phyloP scores from a whole-genome alignment of 1,140 invertebrate species.

The Solenopsis invicta region DNA sequence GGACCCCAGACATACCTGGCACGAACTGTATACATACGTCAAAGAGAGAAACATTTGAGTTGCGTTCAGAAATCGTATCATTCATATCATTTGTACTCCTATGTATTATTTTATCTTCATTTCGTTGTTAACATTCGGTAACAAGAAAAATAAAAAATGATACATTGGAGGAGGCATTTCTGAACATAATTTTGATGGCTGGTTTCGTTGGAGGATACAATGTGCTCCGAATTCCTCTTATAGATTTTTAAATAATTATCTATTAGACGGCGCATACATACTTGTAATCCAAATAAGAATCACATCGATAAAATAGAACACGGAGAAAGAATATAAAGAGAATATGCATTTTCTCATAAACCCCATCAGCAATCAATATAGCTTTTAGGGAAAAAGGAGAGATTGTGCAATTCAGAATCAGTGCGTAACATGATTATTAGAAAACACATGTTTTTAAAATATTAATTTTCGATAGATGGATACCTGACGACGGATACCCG shows the following conservation, averaged over 20 bases:
- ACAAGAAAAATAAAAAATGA: no score
- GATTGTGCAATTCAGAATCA: conserved; percentile 44
- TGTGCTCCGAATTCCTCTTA: background rate
- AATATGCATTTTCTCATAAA: conserved; percentile 40
- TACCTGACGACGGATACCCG: background rate
- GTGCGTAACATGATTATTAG: conserved; percentile 44
- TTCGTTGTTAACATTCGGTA: no score
- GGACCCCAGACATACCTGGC: no score
- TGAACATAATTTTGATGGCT: no score
- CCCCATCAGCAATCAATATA: background rate
- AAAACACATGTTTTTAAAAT: conserved; percentile 21
- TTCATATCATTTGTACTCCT: no score
- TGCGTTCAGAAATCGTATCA: no score
- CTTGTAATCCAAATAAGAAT: background rate
- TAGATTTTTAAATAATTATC: background rate
- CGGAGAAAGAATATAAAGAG: conserved; percentile 14
- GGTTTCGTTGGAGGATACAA: no score
- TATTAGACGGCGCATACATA: background rate
- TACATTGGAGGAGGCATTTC: no score
- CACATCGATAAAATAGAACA: background rate
- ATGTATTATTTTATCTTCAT: no score
- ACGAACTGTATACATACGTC: no score
- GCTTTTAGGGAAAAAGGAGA: conserved; percentile 3
- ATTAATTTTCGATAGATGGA: conserved; percentile 13
- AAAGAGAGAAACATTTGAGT: no score